A percentile compares a stretch with the other conserved stretches of the same genome.
phyloP scores from a whole-genome alignment of 2,797 vertebrate genomes.

The Australoheros facetus region DNA sequence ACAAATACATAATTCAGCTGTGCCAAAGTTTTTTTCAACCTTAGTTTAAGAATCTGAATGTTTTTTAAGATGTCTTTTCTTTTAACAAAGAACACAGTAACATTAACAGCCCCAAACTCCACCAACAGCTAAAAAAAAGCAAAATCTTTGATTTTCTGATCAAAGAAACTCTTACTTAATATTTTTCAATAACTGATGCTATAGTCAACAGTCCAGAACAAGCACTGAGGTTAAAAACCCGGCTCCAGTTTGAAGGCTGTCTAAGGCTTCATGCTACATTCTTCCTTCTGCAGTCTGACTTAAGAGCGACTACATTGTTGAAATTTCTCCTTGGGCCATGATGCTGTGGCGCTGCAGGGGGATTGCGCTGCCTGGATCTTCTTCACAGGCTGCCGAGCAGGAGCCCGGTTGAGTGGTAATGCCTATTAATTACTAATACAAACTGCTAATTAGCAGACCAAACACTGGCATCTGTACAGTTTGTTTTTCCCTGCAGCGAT shows the following conservation, averaged over 20 bases:
- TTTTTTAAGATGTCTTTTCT: background rate
- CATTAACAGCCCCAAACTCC: background rate
- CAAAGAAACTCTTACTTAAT: constrained; percentile 8
- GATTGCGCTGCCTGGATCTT: constrained; percentile 65
- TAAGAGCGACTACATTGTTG: constrained; percentile 26
- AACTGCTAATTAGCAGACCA: constrained; percentile 82
- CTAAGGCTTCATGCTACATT: background rate
- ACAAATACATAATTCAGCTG: background rate
- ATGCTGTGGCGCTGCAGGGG: constrained; percentile 44
- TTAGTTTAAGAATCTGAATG: background rate
- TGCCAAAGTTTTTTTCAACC: background rate
- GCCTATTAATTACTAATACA: constrained; percentile 83
- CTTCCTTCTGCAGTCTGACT: constrained; percentile 25
- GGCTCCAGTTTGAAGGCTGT: background rate
- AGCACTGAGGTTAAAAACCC: background rate
- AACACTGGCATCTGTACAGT: constrained; percentile 80
- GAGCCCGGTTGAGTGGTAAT: constrained; percentile 77
- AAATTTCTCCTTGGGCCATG: constrained; percentile 48
- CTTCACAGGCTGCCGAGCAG: constrained; percentile 72
- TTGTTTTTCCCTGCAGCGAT: constrained; percentile 75
- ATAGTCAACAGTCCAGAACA: constrained; percentile 1
- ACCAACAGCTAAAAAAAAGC: background rate
- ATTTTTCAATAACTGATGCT: background rate
- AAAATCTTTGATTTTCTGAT: background rate
- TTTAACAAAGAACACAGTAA: background rate